Base-by-base conservation (phyloP, 2,797 vertebrate genomes). In the Falco concolor region DNA sequence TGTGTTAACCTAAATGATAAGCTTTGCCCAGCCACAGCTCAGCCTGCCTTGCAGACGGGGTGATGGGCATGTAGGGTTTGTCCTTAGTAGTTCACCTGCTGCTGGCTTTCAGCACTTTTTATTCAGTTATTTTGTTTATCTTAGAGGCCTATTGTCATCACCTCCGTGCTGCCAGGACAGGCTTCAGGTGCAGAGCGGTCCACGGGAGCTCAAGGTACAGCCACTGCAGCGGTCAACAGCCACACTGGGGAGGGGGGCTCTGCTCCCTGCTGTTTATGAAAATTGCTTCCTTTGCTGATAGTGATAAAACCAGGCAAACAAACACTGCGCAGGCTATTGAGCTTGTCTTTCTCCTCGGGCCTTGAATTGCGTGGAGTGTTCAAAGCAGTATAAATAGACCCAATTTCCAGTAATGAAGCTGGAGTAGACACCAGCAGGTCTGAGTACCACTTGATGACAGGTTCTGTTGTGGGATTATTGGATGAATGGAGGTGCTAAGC, bases 91-190 rank as follows among this genome's bases (percentile, higher is more conserved):
- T 98, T 98, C 99, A 99, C 99, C 99, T 99, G 99, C 98, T 96
- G 97, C 97, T 97, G 85, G 98, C 98, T 98, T 98, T 99, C 98
- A 99, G 97, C 81, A 93, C n/a, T 34, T 98, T 98, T 98, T 94
- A 95, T 97, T 98, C 97, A 97, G 11, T 85, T 54, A 95, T 97
- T 68, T 97, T 92, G 95, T 97, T 97, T 98, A 98, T 97, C 89
- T 96, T 96, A 77, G 98, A 97, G 98, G 94, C 95, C 97, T 96
- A 86, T 96, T 98, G 98, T 99, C 98, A 98, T 98, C 98, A 86
- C 98, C 97, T 96, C 96, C 20, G 61, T 84, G 87, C 97, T 94
- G 97, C 97, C 98, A 97, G 97, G 96, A 95, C 96, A 32, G 60
- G 97, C 97, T 97, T 98, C 98, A 98, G 98, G 98, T 98, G 98